Percentiles rank a stretch among this genome's conserved stretches.
Conservation (phyloP, 2,888 invertebrate genomes). For the Andrena bicolor region DNA sequence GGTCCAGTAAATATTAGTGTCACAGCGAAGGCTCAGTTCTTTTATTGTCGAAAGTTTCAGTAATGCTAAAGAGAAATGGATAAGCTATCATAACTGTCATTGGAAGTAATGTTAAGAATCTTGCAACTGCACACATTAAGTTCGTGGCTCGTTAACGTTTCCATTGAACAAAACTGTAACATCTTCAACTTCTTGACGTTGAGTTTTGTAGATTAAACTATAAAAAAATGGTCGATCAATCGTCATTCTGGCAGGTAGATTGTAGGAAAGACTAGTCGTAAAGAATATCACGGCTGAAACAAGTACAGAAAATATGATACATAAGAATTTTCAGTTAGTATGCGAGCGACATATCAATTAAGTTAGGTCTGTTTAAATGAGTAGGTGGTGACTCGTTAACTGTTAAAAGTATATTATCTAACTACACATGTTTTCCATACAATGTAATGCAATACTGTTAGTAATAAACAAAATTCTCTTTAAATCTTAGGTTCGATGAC, state of each 20-base stretch:
- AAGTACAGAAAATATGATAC: neutral
- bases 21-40: neutral
- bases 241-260: neutral
- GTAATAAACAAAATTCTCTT: neutral
- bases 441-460: slow-evolving; percentile 3
- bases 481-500: slow-evolving; percentile 27
- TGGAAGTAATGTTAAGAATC: neutral
- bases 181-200: neutral
- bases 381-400: neutral
- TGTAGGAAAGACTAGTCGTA: neutral
- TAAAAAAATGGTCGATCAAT: slow-evolving; percentile 16
- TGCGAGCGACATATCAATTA: neutral
- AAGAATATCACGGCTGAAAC: neutral
- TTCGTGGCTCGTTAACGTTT: neutral
- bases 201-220: neutral
- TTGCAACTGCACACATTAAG: neutral
- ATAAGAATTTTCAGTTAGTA: neutral
- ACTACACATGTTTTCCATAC: neutral
- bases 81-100: slow-evolving; percentile 16
- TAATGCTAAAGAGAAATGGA: slow-evolving; percentile 48
- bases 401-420: neutral
- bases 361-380: neutral
- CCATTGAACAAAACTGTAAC: slow-evolving; percentile 18
- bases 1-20: slow-evolving; percentile 41
- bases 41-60: slow-evolving; percentile 1